A percentile compares a stretch with the other conserved stretches of the same genome.
phyloP scores from a whole-genome alignment of 2,113 vertebrate genomes.

The Tachysurus vachellii region DNA sequence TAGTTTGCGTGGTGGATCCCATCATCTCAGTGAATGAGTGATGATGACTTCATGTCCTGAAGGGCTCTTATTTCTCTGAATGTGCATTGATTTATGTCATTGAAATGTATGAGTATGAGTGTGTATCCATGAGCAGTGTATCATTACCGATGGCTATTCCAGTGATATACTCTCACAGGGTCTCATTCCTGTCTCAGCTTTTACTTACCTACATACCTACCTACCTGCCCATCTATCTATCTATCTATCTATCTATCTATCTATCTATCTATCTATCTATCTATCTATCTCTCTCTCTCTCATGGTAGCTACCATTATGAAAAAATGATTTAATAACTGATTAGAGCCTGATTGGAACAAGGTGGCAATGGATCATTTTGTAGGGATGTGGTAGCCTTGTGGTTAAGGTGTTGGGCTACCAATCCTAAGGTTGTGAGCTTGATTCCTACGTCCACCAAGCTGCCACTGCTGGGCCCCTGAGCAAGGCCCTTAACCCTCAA shows the following conservation, averaged over 20 bases:
- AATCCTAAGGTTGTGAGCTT: too few species aligned
- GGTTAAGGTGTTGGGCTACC: too few species aligned
- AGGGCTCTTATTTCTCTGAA: conserved; percentile 6
- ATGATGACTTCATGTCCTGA: conserved; percentile 43
- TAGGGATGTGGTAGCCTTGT: too few species aligned
- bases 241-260: conserved; percentile 32
- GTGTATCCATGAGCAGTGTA: neutral
- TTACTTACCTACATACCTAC: conserved; percentile 26
- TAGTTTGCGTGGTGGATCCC: neutral
- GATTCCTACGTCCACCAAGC: too few species aligned
- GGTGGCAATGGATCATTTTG: conserved; percentile 74
- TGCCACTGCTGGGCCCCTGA: too few species aligned
- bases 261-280: conserved; percentile 50
- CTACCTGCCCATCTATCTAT: conserved; percentile 27
- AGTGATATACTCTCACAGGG: neutral
- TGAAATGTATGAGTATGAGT: neutral
- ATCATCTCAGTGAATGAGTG: conserved; percentile 23
- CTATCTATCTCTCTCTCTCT: conserved; percentile 27
- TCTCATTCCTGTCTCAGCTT: neutral
- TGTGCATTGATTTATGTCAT: neutral
- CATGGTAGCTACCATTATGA: conserved; percentile 80
- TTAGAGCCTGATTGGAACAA: conserved; percentile 81
- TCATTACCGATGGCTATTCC: neutral
- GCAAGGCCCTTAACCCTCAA: too few species aligned
- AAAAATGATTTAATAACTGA: conserved; percentile 88